Percentiles rank a stretch among this genome's conserved stretches.
Conservation (phyloP, 1,140 invertebrate species). For the Cydia splendana region DNA sequence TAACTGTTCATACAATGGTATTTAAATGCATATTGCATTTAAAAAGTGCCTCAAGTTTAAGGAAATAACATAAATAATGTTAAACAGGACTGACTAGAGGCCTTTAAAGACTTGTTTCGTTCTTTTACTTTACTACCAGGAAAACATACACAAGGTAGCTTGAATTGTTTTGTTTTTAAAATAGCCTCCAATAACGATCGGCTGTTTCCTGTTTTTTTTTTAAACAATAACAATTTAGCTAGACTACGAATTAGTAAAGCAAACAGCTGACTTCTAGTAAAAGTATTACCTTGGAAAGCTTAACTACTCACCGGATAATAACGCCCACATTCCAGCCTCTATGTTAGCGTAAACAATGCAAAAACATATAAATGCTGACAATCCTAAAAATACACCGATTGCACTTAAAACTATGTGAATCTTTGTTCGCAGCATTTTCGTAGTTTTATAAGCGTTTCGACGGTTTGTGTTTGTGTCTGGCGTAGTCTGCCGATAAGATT, state of each 20-base stretch:
- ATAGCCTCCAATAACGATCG: background rate
- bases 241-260: background rate
- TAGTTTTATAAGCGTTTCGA: background rate
- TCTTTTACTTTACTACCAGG: background rate
- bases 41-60: background rate
- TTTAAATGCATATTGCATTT: background rate
- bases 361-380: constrained; percentile 73
- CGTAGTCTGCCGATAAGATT: constrained; percentile 14
- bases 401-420: constrained; percentile 67
- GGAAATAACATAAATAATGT: background rate
- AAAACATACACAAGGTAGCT: background rate
- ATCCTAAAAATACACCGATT: constrained; percentile 57
- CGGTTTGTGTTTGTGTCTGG: background rate
- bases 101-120: background rate
- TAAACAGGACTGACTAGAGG: background rate
- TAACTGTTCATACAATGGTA: background rate
- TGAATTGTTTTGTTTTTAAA: background rate
- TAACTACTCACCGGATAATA: constrained; percentile 63
- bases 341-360: constrained; percentile 71
- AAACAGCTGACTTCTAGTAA: constrained; percentile 9
- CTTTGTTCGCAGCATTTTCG: constrained; percentile 63
- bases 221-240: background rate
- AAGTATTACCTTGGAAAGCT: background rate
- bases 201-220: background rate
- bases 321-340: constrained; percentile 72